phyloP scores from a whole-genome alignment of 2,888 invertebrate genomes.

The Chrysolina oricalcia region DNA sequence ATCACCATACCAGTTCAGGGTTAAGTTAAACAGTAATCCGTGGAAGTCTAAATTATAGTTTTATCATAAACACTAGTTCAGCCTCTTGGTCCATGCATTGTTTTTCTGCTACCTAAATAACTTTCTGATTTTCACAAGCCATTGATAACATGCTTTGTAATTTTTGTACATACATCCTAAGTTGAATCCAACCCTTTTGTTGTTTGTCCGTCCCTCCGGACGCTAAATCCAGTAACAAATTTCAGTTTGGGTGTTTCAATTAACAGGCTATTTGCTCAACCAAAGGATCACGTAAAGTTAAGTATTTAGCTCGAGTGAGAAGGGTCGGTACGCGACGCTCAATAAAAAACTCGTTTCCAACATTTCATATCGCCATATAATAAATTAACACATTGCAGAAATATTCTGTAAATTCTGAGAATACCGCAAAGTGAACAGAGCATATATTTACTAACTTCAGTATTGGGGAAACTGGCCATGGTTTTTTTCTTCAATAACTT shows the following conservation, averaged over 20 bases:
- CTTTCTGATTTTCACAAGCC: background rate
- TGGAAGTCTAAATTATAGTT: too few species aligned
- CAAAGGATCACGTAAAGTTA: slow-evolving; percentile 3
- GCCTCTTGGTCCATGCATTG: too few species aligned
- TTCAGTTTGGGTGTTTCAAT: slow-evolving; percentile 18
- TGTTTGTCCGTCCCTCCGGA: background rate
- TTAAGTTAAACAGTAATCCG: too few species aligned
- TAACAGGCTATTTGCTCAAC: slow-evolving; percentile 1
- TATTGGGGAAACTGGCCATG: too few species aligned
- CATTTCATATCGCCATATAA: background rate
- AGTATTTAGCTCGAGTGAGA: slow-evolving; percentile 2
- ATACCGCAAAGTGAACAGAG: background rate
- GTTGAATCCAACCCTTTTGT: background rate
- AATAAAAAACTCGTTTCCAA: background rate
- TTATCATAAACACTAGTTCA: too few species aligned
- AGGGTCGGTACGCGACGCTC: background rate
- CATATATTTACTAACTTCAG: background rate
- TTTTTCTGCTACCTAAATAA: too few species aligned
- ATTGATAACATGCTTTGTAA: background rate
- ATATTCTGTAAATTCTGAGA: background rate
- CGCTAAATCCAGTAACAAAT: slow-evolving; percentile 7
- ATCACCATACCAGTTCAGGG: too few species aligned
- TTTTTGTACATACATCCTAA: background rate
- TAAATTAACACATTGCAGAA: background rate
- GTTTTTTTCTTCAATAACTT: too few species aligned